Evolutionary conservation across 1,140 invertebrate species (phyloP).

Genomic region (Aphelenchoides besseyi): DNA sequence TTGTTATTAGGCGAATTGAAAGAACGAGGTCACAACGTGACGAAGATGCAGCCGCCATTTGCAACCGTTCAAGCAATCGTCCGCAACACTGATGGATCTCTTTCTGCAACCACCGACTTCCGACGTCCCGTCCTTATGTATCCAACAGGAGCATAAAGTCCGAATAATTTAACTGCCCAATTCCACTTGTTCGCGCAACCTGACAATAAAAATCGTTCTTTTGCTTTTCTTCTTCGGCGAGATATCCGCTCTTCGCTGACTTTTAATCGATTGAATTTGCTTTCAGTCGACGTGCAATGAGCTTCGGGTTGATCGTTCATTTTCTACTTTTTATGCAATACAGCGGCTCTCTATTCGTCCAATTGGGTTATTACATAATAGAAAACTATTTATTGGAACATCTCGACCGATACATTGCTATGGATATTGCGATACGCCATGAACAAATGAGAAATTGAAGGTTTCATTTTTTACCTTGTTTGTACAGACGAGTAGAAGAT

Average conservation of each 20-base stretch:
- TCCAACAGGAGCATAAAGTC: constrained; percentile 29
- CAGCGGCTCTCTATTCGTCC: constrained; percentile 27
- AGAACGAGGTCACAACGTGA: constrained; percentile 43
- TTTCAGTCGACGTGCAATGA: neutral
- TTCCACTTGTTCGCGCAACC: neutral
- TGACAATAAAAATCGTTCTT: neutral
- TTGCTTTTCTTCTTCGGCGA: neutral
- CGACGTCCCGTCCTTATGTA: constrained; percentile 45
- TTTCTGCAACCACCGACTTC: constrained; percentile 39
- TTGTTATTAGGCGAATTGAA: constrained; percentile 25
- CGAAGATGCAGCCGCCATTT: constrained; percentile 29
- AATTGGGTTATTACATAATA: constrained; percentile 31
- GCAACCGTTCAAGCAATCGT: constrained; percentile 47
- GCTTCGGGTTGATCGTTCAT: neutral
- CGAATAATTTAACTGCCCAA: neutral
- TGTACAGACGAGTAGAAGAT: neutral
- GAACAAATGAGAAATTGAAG: neutral
- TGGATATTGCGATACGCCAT: neutral
- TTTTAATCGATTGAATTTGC: neutral
- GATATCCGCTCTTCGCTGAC: neutral
- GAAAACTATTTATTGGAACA: constrained; percentile 31
- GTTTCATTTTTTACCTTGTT: constrained; percentile 2
- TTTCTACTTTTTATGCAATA: constrained; percentile 29
- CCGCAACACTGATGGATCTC: constrained; percentile 21
- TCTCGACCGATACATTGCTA: constrained; percentile 15